A percentile compares a stretch with the other conserved stretches of the same genome.
phyloP scores from a whole-genome alignment of 1,140 invertebrate species.

The Lepidotrigona ventralis region DNA sequence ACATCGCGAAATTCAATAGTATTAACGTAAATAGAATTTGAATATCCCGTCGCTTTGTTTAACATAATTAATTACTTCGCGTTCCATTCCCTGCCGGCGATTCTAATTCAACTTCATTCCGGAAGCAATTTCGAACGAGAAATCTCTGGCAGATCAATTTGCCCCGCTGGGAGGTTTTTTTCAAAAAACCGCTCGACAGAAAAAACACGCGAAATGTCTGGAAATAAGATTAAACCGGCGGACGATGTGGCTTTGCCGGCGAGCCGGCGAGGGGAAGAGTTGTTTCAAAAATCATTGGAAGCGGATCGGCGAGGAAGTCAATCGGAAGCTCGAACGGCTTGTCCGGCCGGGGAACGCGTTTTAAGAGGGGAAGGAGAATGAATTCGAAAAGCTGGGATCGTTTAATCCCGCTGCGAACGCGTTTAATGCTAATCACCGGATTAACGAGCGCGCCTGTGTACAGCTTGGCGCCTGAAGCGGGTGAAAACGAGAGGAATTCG shows the following conservation, averaged over 20 bases:
- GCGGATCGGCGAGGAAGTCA: constrained; percentile 4
- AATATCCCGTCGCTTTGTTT: neutral
- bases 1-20: neutral
- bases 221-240: neutral
- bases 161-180: no score
- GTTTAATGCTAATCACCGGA: constrained; percentile 34
- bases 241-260: neutral
- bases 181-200: no score
- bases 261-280: neutral
- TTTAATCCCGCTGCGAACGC: constrained; percentile 20
- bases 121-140: no score
- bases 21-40: neutral
- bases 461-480: neutral
- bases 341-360: neutral
- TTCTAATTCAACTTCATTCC: neutral
- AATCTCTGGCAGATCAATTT: no score
- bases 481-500: constrained; percentile 11
- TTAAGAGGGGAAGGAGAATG: constrained; percentile 1
- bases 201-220: neutral
- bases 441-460: constrained; percentile 2
- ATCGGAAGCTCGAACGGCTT: neutral
- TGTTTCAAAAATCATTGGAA: constrained; percentile 8
- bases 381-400: neutral
- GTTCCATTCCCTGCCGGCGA: neutral
- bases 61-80: neutral